These are phyloP conservation scores for Campoletis sonorensis DNA, from an alignment of 1,140 invertebrate genomes.

Conservation along the genomic window DNA sequence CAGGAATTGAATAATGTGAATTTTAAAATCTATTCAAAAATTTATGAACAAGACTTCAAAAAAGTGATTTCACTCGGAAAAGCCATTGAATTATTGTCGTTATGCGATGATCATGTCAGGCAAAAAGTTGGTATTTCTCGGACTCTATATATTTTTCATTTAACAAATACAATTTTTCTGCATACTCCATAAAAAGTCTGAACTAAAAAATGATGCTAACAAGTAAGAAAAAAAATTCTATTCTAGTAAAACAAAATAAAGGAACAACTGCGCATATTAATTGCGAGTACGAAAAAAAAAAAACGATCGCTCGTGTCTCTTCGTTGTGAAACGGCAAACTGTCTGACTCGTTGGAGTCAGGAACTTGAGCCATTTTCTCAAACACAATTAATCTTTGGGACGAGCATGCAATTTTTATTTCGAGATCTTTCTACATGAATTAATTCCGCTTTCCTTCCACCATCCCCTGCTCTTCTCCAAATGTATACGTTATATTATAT, in stretches of 20 bases:
- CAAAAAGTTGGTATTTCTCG: too few relatives aligned
- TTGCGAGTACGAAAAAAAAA: background rate
- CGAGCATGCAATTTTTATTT: background rate
- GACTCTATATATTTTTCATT: too few relatives aligned
- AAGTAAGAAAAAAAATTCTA: too few relatives aligned
- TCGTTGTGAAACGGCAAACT: background rate
- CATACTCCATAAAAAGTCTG: too few relatives aligned
- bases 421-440: background rate
- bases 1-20: too few relatives aligned
- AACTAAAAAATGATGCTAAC: too few relatives aligned
- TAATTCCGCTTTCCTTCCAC: background rate
- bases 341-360: background rate
- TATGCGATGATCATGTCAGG: too few relatives aligned
- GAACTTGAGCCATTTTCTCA: background rate
- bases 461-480: background rate
- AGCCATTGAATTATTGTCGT: too few relatives aligned
- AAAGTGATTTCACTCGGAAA: too few relatives aligned
- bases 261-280: background rate
- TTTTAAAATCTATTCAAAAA: too few relatives aligned
- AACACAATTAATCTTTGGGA: background rate
- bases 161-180: too few relatives aligned
- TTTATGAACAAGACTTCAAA: too few relatives aligned
- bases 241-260: background rate
- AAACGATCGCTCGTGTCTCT: background rate
- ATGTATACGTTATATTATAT: slow-evolving; percentile 18